Evolutionary conservation across 2,888 invertebrate genomes (phyloP).

Genomic region (Aporophyla nigra): DNA sequence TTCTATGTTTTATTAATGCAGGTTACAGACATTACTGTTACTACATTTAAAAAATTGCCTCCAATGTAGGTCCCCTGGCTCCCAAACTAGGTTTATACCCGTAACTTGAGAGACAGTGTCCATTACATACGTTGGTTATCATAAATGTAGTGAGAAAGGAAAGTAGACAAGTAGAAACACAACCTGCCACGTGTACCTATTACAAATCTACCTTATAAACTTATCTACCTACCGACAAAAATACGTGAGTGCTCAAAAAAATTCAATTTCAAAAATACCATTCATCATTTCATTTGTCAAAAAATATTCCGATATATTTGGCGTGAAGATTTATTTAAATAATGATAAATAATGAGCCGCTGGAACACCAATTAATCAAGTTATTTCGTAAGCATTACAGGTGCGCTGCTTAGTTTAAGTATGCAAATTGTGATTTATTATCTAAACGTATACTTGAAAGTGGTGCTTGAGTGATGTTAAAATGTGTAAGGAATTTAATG

Average conservation of each 20-base stretch:
- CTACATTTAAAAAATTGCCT: no score
- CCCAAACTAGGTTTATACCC: no score
- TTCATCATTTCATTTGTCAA: slow-evolving; percentile 53
- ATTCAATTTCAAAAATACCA: slow-evolving; percentile 31
- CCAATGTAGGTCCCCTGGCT: no score
- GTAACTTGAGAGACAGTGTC: no score
- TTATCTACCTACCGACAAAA: background rate
- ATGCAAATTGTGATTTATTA: slow-evolving; percentile 54
- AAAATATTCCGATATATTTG: slow-evolving; percentile 33
- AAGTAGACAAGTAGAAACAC: no score
- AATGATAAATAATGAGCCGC: slow-evolving; percentile 66
- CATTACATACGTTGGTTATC: no score
- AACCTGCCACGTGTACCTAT: no score
- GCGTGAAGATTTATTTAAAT: slow-evolving; percentile 33
- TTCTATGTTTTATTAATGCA: no score
- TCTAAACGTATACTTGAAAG: slow-evolving; percentile 15
- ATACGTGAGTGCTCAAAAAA: background rate
- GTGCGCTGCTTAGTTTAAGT: slow-evolving; percentile 26
- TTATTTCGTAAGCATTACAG: slow-evolving; percentile 29
- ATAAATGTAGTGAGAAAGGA: no score
- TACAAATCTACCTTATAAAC: no score
- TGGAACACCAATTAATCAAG: slow-evolving; percentile 68
- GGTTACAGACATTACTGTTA: no score
- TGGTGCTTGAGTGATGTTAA: slow-evolving; percentile 1
- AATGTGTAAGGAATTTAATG: slow-evolving; percentile 5